phyloP scores from a whole-genome alignment of 2,888 invertebrate genomes.

The Mesochorus sp. region DNA sequence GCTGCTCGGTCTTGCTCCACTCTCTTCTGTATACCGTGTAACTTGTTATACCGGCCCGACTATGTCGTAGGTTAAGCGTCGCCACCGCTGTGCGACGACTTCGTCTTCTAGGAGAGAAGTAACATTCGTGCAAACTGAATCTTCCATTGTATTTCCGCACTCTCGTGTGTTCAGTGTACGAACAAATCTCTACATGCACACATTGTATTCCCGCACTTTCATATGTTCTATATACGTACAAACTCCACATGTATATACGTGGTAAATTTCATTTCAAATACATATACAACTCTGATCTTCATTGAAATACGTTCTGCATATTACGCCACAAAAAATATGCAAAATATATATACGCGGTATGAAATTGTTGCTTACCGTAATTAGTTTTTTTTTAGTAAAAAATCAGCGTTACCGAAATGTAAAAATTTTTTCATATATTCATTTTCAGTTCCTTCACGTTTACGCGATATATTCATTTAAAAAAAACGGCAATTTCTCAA shows the following conservation, averaged over 20 bases:
- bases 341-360: too few relatives aligned
- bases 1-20: not conserved
- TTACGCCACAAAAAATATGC: too few relatives aligned
- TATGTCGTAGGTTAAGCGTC: slow-evolving; percentile 53
- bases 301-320: too few relatives aligned
- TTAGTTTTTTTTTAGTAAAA: not conserved
- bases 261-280: not conserved
- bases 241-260: not conserved
- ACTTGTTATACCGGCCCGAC: slow-evolving; percentile 24
- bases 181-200: not conserved
- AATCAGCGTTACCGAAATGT: too few relatives aligned
- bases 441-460: too few relatives aligned
- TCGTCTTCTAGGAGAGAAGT: slow-evolving; percentile 23
- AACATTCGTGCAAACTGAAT: slow-evolving; percentile 28
- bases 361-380: not conserved
- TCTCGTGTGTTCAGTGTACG: not conserved
- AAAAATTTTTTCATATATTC: too few relatives aligned
- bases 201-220: not conserved
- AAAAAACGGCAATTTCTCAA: too few relatives aligned
- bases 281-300: too few relatives aligned
- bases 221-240: not conserved
- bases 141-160: slow-evolving; percentile 17
- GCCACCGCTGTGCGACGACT: slow-evolving; percentile 47
- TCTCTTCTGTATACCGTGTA: slow-evolving; percentile 1
- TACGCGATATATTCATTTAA: too few relatives aligned